phyloP scores from a whole-genome alignment of 2,888 invertebrate genomes.

The Hydroisotoma schaefferi region DNA sequence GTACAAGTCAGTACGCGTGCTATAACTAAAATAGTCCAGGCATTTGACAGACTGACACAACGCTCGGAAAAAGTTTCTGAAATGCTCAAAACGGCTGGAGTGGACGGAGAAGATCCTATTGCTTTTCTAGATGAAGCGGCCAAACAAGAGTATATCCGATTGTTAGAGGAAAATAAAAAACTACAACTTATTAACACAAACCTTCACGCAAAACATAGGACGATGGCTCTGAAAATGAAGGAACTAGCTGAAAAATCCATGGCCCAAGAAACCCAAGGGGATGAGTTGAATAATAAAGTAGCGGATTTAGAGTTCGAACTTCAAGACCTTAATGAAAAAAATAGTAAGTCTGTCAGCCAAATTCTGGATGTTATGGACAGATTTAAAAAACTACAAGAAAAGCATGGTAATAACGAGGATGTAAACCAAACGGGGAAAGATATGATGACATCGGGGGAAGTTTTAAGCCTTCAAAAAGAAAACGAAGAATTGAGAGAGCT shows the following conservation, averaged over 20 bases:
- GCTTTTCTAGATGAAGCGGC: slow-evolving; percentile 54
- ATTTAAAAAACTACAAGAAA: slow-evolving; percentile 53
- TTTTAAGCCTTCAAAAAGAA: slow-evolving; percentile 84
- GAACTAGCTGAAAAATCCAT: slow-evolving; percentile 83
- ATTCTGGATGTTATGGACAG: slow-evolving; percentile 44
- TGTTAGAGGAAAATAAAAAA: slow-evolving; percentile 84
- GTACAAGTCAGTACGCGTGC: slow-evolving; percentile 95
- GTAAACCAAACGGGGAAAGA: slow-evolving; percentile 46
- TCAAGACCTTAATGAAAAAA: slow-evolving; percentile 62
- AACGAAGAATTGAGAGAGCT: slow-evolving; percentile 88
- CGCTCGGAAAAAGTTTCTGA: slow-evolving; percentile 90
- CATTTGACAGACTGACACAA: slow-evolving; percentile 91
- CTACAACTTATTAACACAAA: slow-evolving; percentile 84
- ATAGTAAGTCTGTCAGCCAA: slow-evolving; percentile 32
- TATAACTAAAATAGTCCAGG: slow-evolving; percentile 92
- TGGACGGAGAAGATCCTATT: slow-evolving; percentile 4
- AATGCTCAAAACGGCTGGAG: slow-evolving; percentile 67
- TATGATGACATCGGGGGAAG: slow-evolving; percentile 52
- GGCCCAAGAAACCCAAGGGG: slow-evolving; percentile 88
- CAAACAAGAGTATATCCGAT: slow-evolving; percentile 70
- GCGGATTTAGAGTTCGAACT: slow-evolving; percentile 92
- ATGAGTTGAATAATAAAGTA: slow-evolving; percentile 90
- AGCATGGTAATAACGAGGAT: slow-evolving; percentile 65
- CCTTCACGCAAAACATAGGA: slow-evolving; percentile 81
- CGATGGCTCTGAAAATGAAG: slow-evolving; percentile 61